A percentile compares a stretch with the other conserved stretches of the same genome.
Conservation (phyloP, 2,113 vertebrate species). For the Bambusicola thoracicus region DNA sequence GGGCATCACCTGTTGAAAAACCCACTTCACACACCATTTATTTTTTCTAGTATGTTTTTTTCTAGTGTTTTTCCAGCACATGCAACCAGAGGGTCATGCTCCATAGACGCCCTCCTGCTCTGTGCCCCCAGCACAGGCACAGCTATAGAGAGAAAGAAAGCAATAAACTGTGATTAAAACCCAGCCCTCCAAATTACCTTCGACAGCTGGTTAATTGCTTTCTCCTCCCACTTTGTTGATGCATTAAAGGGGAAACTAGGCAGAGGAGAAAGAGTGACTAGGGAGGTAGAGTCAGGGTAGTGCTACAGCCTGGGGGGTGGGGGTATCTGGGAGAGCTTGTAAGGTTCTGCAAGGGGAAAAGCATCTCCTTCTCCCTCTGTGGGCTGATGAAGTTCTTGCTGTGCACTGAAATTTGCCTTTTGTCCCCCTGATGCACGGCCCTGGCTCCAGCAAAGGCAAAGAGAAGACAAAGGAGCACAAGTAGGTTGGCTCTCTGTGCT, state of each 20-base stretch:
- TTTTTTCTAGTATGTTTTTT: neutral
- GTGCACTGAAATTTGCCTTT: conserved; percentile 7
- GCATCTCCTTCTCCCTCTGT: fast-evolving
- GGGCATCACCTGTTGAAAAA: neutral
- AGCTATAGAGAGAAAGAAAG: neutral
- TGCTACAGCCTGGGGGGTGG: neutral
- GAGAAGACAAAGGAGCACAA: conserved; percentile 80
- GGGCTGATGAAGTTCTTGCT: neutral
- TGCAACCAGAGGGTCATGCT: neutral
- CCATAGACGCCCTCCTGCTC: neutral
- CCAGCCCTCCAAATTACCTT: neutral
- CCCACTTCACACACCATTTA: neutral
- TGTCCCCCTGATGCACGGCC: neutral
- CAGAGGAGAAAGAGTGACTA: neutral
- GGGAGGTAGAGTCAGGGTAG: fast-evolving
- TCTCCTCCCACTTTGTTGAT: neutral
- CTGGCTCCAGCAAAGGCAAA: conserved; percentile 75
- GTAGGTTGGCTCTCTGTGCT: conserved; percentile 60
- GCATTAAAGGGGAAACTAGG: neutral
- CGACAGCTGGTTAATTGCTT: neutral
- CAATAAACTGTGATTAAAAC: neutral
- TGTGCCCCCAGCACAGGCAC: fast-evolving
- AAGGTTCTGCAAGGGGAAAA: neutral
- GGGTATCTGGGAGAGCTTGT: neutral
- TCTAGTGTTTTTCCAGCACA: neutral